Evolutionary conservation across 2,113 vertebrate species (phyloP).

Genomic region (Mustela lutreola): DNA sequence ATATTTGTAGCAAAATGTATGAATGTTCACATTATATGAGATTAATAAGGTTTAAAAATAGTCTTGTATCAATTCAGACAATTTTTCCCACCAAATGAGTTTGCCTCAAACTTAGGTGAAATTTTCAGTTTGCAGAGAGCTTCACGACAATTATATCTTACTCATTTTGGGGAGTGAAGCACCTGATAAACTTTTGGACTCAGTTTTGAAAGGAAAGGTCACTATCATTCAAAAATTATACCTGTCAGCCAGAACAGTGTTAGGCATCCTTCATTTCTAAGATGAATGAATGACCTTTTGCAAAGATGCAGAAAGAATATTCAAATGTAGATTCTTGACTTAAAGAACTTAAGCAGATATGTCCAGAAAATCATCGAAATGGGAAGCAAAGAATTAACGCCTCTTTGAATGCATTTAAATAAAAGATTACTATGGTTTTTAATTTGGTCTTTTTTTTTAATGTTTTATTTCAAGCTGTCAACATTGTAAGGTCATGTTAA

Average conservation of each 20-base stretch:
- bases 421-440: background rate
- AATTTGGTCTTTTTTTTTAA: background rate
- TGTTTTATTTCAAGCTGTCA: conserved; percentile 18
- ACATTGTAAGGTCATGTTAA: background rate
- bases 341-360: background rate
- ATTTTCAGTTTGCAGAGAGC: conserved; percentile 1
- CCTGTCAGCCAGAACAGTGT: background rate
- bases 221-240: background rate
- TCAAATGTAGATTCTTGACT: background rate
- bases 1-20: background rate
- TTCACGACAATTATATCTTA: conserved; percentile 5
- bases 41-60: conserved; percentile 2
- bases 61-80: background rate
- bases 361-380: conserved; percentile 33
- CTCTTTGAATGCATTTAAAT: conserved; percentile 30
- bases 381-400: background rate
- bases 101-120: conserved; percentile 3
- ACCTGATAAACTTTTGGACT: background rate
- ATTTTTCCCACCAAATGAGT: background rate
- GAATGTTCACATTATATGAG: background rate
- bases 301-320: background rate
- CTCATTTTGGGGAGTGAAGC: conserved; percentile 16
- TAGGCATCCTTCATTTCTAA: background rate
- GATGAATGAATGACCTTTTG: conserved; percentile 2
- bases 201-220: conserved; percentile 19